Evolutionary conservation across 2,888 invertebrate species (phyloP), one percentile per base, ranked within the genome.

Genomic region (Brassicogethes aeneus): DNA sequence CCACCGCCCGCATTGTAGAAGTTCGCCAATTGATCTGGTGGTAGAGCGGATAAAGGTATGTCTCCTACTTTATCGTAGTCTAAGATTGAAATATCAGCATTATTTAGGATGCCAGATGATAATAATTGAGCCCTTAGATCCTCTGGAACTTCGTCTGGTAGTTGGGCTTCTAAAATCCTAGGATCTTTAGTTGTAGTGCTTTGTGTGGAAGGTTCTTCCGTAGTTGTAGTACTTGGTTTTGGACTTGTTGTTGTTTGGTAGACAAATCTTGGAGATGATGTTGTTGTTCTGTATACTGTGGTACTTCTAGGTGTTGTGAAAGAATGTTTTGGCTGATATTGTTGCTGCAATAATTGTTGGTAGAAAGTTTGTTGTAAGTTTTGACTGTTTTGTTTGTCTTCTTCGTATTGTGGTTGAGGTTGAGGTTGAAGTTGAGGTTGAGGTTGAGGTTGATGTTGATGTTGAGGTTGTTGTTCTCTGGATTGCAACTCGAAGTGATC

Each of bases 1-100:
- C 73, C 84, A 41, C 87, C 87, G 39, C 88, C 89, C n/a, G 84
- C 85, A 14, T 82, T 79, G 58, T 87, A 89, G 66, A 90, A 88
- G 63, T 89, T 88, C 29, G 87, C 87, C 42, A 90, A 66, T 53
- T 89, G 89, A 65, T 90, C 88, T 38, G 88, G 86, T 2, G 89
- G 88, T 37, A 90, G 66, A 46, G 83, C 85, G 47, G 88, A 88
- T 37, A 90, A 70, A 2, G 86, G 82, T 40, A 87, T 87, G 47
- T 87, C 89, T 17, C 90, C 89, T 31, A 88, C 81, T 71, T 90
- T 89, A 57, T 90, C 89, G 55, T 90, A 90, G 67, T 90, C 89
- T 43, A 90, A 68, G 36, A 91, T 77, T 51, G 90, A 89, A 44
- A 91, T 90, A 54, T 90, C 86, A 34, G 90, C 90, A 58, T 90